Evolutionary conservation across 1,140 invertebrate species (phyloP).

Genomic region (Pogonognathellus flavescens): DNA sequence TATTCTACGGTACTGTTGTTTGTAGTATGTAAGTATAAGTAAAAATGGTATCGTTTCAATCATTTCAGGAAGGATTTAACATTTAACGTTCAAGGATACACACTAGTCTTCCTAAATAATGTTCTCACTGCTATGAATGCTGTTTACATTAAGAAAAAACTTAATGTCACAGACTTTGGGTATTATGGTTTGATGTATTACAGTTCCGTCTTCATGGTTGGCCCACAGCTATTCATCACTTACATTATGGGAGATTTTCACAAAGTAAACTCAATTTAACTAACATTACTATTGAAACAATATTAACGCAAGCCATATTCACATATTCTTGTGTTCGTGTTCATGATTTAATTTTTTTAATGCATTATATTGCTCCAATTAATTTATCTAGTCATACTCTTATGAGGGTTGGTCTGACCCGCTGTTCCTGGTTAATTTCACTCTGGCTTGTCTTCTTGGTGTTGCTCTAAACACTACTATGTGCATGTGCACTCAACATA

Average conservation of each 20-base stretch:
- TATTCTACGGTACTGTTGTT: too few species aligned
- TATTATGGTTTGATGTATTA: constrained; percentile 98
- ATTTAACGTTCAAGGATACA: constrained; percentile 91
- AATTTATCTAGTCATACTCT: constrained; percentile 71
- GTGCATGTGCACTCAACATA: constrained; percentile 94
- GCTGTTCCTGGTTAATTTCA: constrained; percentile 86
- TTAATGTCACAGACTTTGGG: constrained; percentile 92
- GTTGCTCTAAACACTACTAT: constrained; percentile 96
- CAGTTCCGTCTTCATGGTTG: constrained; percentile 95
- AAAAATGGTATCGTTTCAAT: constrained; percentile 11
- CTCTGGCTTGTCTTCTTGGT: constrained; percentile 94
- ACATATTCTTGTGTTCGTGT: not conserved
- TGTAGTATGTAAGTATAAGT: too few species aligned
- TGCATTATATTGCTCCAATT: constrained; percentile 12
- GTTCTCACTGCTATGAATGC: constrained; percentile 95
- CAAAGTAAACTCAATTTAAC: constrained; percentile 70
- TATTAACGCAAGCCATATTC: not conserved
- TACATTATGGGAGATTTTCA: constrained; percentile 84
- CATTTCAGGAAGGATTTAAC: constrained; percentile 86
- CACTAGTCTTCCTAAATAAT: constrained; percentile 81
- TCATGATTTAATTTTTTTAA: not conserved
- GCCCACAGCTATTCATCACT: constrained; percentile 82
- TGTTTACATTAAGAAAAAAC: constrained; percentile 96
- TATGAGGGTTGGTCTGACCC: constrained; percentile 83
- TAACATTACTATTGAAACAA: not conserved